Conservation (phyloP, 1,140 invertebrate species). For the Drosophila watanabei region DNA sequence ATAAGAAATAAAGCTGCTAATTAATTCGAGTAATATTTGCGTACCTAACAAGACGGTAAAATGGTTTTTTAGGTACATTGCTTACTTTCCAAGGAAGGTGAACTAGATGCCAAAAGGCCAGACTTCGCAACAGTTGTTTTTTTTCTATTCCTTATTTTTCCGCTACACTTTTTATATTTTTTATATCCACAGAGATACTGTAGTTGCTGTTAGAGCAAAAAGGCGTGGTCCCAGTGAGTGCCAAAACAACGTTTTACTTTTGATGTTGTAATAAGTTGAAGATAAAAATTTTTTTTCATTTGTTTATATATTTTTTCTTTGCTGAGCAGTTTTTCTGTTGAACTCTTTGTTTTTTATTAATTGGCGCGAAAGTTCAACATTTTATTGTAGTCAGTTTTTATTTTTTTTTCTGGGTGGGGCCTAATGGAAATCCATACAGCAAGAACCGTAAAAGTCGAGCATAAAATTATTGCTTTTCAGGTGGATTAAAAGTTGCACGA, state of each 20-base stretch:
- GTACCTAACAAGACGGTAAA: too few relatives aligned
- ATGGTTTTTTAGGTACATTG: background rate
- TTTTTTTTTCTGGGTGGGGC: constrained; percentile 20
- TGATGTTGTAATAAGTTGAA: constrained; percentile 51
- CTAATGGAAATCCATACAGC: constrained; percentile 12
- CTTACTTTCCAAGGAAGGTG: background rate
- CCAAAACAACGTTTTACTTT: constrained; percentile 37
- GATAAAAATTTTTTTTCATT: constrained; percentile 10
- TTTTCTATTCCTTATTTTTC: constrained; percentile 20
- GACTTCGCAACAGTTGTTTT: background rate
- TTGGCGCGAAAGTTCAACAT: constrained; percentile 22
- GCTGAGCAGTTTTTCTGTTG: constrained; percentile 5
- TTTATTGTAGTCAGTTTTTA: constrained; percentile 5
- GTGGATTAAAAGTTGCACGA: constrained; percentile 33
- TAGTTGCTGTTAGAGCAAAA: constrained; percentile 28
- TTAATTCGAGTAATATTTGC: too few relatives aligned
- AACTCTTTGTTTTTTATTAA: background rate
- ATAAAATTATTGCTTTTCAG: constrained; percentile 19
- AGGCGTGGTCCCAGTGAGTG: constrained; percentile 58
- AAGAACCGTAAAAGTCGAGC: constrained; percentile 21
- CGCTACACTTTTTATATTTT: constrained; percentile 26
- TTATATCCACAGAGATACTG: background rate
- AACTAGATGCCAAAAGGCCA: background rate
- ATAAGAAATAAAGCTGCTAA: too few relatives aligned
- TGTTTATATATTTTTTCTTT: constrained; percentile 19